A percentile compares a stretch with the other conserved stretches of the same genome.
Conservation (phyloP, 2,888 invertebrate species). For the Trichopoda pennipes region DNA sequence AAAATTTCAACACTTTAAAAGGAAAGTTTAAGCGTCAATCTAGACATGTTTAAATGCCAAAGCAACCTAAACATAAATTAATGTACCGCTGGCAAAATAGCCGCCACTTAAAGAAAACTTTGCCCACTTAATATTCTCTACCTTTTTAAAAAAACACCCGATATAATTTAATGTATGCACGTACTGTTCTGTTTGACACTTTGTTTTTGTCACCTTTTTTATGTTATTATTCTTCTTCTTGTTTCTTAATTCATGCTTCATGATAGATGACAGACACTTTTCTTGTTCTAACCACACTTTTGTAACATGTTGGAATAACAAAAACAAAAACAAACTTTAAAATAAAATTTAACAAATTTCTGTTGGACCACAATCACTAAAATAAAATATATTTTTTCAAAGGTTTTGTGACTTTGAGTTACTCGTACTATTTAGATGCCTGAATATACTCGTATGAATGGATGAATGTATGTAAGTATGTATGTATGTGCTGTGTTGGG, state of each 20-base stretch:
- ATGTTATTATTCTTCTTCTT: conserved; percentile 1
- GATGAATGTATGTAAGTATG: neutral
- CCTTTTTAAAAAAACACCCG: too few species aligned
- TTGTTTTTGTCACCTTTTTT: conserved; percentile 64
- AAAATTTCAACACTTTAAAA: too few species aligned
- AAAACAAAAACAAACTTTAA: neutral
- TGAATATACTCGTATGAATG: too few species aligned
- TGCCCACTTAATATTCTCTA: too few species aligned
- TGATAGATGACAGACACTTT: conserved; percentile 65
- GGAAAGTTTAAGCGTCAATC: too few species aligned
- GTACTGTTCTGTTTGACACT: conserved; percentile 52
- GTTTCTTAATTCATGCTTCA: conserved; percentile 14
- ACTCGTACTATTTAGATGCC: neutral
- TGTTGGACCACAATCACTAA: conserved; percentile 22
- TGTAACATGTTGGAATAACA: conserved; percentile 1
- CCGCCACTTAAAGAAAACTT: too few species aligned
- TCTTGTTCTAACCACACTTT: conserved; percentile 47
- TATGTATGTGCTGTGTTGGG: conserved; percentile 23
- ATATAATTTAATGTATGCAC: neutral
- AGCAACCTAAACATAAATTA: too few species aligned
- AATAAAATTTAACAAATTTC: conserved; percentile 12
- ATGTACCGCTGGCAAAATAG: too few species aligned
- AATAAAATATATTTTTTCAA: conserved; percentile 37
- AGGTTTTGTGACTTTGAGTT: conserved; percentile 1
- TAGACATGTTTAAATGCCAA: too few species aligned